Evolutionary conservation across 2,888 invertebrate genomes (phyloP), one percentile per base, ranked within the genome.

Genomic region (Pterostichus niger): DNA sequence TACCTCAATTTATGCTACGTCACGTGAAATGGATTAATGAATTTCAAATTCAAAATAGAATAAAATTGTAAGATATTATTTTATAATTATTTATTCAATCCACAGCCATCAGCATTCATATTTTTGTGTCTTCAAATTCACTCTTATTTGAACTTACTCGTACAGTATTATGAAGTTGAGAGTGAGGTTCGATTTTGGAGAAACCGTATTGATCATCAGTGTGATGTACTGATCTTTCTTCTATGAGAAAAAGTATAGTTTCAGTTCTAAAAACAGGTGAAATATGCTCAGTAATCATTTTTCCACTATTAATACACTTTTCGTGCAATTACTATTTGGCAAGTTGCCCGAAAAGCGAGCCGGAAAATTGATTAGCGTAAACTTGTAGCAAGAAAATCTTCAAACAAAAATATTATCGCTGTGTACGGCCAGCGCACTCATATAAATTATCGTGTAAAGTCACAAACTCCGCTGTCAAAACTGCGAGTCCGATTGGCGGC

Each of bases 301-400:
- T 56, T 77, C 77, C 40, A 56, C 40, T 77, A 54, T 77, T 77
- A 56, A 35, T 56, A 77, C 77, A 77, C 56, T 77, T 77, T 77
- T 77, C 56, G 56, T 40, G 77, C 77, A 77, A 77, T 77, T 77
- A 77, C 77, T 77, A 77, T 77, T 56, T 77, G 77, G 77, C 77
- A 77, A 35, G 40, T 52, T 77, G 77, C 77, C 76, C 54, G 56
- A 40, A 54, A 77, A 77, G 17, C 40, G 77, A 56, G 35, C 56
- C 56, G 40, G 77, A 77, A 77, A 77, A 77, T 77, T 77, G 77
- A 77, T 77, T 77, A 77, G 54, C 77, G 77, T 52, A 52, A 71
- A 52, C 49, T 52, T 75, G 49, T 10, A 44, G 75, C 75, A 75
- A 75, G 71, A 75, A 71, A 73, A 75, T 49, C 75, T 75, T 75